Base-by-base conservation (phyloP, 2,888 invertebrate genomes). In the Drosophila conformis region DNA sequence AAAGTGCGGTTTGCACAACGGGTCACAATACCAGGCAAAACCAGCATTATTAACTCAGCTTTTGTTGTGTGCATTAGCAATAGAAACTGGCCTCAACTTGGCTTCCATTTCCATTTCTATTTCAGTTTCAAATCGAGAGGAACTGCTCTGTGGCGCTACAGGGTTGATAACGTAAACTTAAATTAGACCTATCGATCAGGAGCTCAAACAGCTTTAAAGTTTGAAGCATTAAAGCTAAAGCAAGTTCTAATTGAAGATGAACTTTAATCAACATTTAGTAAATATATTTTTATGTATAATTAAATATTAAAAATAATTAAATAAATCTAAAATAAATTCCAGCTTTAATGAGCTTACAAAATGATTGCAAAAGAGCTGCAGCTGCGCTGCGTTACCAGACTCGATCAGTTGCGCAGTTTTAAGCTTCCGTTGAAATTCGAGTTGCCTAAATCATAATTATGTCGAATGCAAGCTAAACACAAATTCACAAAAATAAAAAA, bases 41-140 rank as follows among this genome's bases (percentile, higher is more conserved):
- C 1, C 46, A 46, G 75, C 62, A 54, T 79, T 63, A 75, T 79
- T 63, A 75, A 27, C 70, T 58, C 68, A 69, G 70, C 78, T 86
- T 74, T 86, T 80, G 71, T 46, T 46, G 46, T 78, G 78, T 58
- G 21, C 27, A 36, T 35, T 49, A 49, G 15, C 21, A 53, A 10
- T 78, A 78, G 87, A 87, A 72, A 76, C 76, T 76, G 62, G 57
- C 69, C 66, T 48, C 42, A 13, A 27, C 54, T 25, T 67, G 70
- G 88, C 61, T 46, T 46, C 46, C 46, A 42, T 42, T 42, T 82
- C 64, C 78, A 75, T 78, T 80, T 77, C 64, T 76, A 75, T 78
- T 80, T 77, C 78, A 62, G 61, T 76, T 74, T 83, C 69, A 38
- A 79, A 59, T 58, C 48, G 65, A 65, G 27, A 31, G 59, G 59